Evolutionary conservation across 2,797 vertebrate genomes (phyloP), one percentile per base, ranked within the genome.

Genomic region (Hoplostethus atlanticus): DNA sequence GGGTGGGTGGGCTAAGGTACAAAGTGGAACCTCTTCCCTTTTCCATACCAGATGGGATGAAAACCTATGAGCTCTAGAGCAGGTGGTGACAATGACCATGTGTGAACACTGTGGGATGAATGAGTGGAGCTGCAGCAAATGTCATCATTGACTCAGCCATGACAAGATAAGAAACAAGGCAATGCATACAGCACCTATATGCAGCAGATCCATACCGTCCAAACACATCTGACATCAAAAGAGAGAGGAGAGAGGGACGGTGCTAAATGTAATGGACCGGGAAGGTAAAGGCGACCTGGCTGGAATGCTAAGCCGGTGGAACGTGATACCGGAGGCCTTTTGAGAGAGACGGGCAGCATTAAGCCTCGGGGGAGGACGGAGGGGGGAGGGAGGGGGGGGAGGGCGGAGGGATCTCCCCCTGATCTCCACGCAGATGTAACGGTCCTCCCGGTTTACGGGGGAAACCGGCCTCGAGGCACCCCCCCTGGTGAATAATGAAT

Each of bases 401-500:
- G 21, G 21, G 21, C 21, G 21, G 21, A 21, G 92, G 91, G 89
- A 90, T 93, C 88, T 87, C 89, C 90, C 89, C 71, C 57, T 83
- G 73, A 71, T 81, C 79, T 74, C 79, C 67, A 57, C 82, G 85
- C 80, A 85, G 76, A 81, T 78, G 87, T 87, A 83, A 83, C 82
- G 52, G 79, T 48, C 71, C 70, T 74, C 13, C 8, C 5, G n/a
- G 87, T 91, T 91, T 81, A 87, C 70, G 44, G 73, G 64, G 89
- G 89, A 86, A 91, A 92, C 88, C 69, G 2, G 40, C 21, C 21
- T 21, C 9, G 40, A 90, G 89, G 86, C 87, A 87, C 91, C 90
- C 90, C 87, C 85, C 86, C 30, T 1, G 21, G 83, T 92, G 78
- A 94, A 93, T 92, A 79, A 85, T 87, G 62, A 82, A 93, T 89